Base-by-base conservation (phyloP, 2,113 vertebrate genomes). In the Chloropsis cyanopogon region DNA sequence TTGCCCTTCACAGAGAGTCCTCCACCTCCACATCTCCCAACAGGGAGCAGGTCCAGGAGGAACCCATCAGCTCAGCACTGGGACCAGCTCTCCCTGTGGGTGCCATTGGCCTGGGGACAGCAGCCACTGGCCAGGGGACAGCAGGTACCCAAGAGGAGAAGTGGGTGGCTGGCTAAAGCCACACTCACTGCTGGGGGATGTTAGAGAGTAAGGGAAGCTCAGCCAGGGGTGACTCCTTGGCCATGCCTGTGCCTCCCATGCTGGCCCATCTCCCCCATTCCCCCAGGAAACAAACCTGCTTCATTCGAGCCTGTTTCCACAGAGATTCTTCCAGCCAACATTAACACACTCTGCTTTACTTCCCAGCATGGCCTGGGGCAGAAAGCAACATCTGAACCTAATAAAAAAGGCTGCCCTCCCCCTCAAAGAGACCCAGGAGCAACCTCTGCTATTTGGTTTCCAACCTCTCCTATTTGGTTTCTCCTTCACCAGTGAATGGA, bases 321-420 rank as follows among this genome's bases (percentile, higher is more conserved):
- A 10, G 13, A 84, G 41, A 12, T 15, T 81, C 46, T 50, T 78
- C 86, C 83, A 89, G 94, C 95, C 94, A 96, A 95, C 81, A 92
- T 68, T 87, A 95, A 94, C 94, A 95, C 37, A 9, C 44, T 84
- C 75, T 77, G 73, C 91, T 95, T 79, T 64, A 79, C 84, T 95
- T 95, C 93, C 88, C 93, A 95, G 86, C 77, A 89, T 5, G 75
- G 93, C 96, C 84, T 0, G 2, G 84, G 93, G 93, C 81, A 95
- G 73, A 89, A 94, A 85, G 18, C 61, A 95, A 92, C 96, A 97
- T 93, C 93, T 95, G 93, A 88, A 89, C 89, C 73, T 82, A 87
- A 97, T 95, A 82, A 85, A 92, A 90, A 70, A n/a, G 28, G 76
- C 92, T 92, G 71, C 83, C 35, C 35, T 86, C 80, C 78, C 75